Conservation (phyloP, 2,888 invertebrate species). For the Dorcus parallelipipedus region DNA sequence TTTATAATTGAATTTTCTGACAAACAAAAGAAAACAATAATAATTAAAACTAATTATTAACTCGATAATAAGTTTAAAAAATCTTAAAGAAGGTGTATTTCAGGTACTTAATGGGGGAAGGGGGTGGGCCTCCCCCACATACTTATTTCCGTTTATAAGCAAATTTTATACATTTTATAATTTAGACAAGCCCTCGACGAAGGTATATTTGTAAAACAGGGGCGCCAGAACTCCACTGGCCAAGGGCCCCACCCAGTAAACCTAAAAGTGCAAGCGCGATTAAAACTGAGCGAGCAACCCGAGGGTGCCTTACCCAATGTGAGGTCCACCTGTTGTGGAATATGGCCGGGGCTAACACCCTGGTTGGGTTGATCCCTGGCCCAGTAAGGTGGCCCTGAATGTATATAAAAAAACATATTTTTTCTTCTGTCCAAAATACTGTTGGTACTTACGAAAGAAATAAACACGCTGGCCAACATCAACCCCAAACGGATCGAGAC, state of each 20-base stretch:
- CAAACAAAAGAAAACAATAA: no score
- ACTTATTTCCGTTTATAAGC: no score
- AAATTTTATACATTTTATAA: background rate
- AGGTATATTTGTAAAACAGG: slow-evolving; percentile 35
- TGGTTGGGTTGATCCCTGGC: slow-evolving; percentile 67
- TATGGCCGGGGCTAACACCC: slow-evolving; percentile 67
- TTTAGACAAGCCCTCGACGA: slow-evolving; percentile 14
- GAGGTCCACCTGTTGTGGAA: slow-evolving; percentile 60
- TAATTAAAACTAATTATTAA: no score
- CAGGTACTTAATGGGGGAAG: no score
- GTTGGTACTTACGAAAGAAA: slow-evolving; percentile 9
- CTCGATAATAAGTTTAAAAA: no score
- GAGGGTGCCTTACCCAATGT: slow-evolving; percentile 59
- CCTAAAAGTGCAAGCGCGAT: slow-evolving; percentile 29
- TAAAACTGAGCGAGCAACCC: background rate
- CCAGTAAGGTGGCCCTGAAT: slow-evolving; percentile 68
- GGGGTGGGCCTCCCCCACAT: no score
- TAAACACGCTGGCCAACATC: slow-evolving; percentile 12
- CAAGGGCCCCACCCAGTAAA: slow-evolving; percentile 46
- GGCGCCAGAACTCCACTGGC: slow-evolving; percentile 39
- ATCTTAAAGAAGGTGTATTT: no score
- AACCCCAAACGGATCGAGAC: slow-evolving; percentile 21
- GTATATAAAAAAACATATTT: background rate
- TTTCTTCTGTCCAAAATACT: background rate
- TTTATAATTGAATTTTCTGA: no score